These are phyloP conservation scores for Bombus sylvicola DNA, from an alignment of 1,140 invertebrate genomes.

Conservation along the genomic window DNA sequence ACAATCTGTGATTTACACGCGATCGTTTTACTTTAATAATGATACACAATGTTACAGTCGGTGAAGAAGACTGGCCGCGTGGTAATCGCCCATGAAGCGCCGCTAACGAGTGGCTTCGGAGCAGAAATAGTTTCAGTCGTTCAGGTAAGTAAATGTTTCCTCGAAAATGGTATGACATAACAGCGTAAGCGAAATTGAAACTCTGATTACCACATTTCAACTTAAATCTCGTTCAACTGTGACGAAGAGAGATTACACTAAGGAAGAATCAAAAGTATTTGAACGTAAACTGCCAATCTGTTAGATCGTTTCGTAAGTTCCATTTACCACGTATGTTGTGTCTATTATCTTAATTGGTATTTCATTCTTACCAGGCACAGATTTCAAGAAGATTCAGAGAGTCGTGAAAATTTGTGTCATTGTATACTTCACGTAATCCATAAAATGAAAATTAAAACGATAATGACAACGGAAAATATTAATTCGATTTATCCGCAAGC, in stretches of 20 bases:
- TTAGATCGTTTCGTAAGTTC: not conserved
- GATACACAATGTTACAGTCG: conserved; percentile 87
- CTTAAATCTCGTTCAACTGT: not conserved
- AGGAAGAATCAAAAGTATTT: not conserved
- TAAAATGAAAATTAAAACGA: too few species aligned
- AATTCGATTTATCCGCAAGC: too few species aligned
- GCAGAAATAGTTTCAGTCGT: conserved; percentile 97
- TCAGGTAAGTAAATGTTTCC: conserved; percentile 89
- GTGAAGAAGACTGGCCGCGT: conserved; percentile 96
- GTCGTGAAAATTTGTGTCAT: too few species aligned
- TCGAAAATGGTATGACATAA: not conserved
- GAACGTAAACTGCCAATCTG: too few species aligned
- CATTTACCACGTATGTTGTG: not conserved
- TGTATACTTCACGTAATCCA: too few species aligned
- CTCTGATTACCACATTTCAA: not conserved
- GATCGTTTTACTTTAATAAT: conserved; percentile 69
- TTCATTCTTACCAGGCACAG: too few species aligned
- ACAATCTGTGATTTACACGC: not conserved
- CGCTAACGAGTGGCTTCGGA: conserved; percentile 96
- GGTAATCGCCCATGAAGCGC: conserved; percentile 97
- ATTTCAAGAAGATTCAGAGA: too few species aligned
- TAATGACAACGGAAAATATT: too few species aligned
- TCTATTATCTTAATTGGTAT: too few species aligned
- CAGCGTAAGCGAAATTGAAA: not conserved
- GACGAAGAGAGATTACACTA: not conserved